Evolutionary conservation across 2,888 invertebrate genomes (phyloP).

Genomic region (Scaptodrosophila latifasciaeformis): DNA sequence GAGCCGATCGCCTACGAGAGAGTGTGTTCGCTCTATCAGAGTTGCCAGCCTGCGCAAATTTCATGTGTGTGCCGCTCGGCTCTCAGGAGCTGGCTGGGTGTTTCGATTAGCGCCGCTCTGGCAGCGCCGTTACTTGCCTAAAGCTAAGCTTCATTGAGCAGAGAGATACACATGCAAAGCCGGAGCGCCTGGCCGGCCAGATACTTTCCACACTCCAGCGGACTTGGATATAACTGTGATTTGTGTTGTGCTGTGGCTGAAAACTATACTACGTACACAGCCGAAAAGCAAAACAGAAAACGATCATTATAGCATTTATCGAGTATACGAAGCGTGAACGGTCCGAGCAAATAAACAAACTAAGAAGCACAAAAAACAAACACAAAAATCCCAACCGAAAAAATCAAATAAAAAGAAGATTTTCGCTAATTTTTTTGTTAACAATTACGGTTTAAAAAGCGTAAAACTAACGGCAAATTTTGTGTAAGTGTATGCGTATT

Average conservation of each 20-base stretch:
- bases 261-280: slow-evolving; percentile 13
- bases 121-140: slow-evolving; percentile 41
- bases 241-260: slow-evolving; percentile 29
- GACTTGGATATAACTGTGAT: slow-evolving; percentile 53
- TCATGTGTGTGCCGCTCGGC: no score
- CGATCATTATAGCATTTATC: slow-evolving; percentile 37
- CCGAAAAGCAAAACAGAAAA: slow-evolving; percentile 20
- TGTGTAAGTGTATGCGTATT: slow-evolving; percentile 24
- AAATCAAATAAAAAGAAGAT: slow-evolving; percentile 1
- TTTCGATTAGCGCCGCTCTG: slow-evolving; percentile 26
- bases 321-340: slow-evolving; percentile 62
- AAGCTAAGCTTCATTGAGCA: slow-evolving; percentile 62
- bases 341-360: slow-evolving; percentile 15
- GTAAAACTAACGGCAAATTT: slow-evolving; percentile 52
- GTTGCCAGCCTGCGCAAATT: slow-evolving; percentile 13
- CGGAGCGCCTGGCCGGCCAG: slow-evolving; percentile 50
- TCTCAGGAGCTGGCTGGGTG: background rate
- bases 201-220: slow-evolving; percentile 61
- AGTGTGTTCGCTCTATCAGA: background rate
- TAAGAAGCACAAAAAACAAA: slow-evolving; percentile 7
- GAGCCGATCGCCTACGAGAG: background rate
- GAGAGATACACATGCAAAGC: slow-evolving; percentile 32
- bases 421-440: slow-evolving; percentile 36
- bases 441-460: slow-evolving; percentile 43
- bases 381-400: background rate